These are phyloP conservation scores for Corydoras maculifer DNA, from an alignment of 2,113 vertebrate species.

Conservation along the genomic window DNA sequence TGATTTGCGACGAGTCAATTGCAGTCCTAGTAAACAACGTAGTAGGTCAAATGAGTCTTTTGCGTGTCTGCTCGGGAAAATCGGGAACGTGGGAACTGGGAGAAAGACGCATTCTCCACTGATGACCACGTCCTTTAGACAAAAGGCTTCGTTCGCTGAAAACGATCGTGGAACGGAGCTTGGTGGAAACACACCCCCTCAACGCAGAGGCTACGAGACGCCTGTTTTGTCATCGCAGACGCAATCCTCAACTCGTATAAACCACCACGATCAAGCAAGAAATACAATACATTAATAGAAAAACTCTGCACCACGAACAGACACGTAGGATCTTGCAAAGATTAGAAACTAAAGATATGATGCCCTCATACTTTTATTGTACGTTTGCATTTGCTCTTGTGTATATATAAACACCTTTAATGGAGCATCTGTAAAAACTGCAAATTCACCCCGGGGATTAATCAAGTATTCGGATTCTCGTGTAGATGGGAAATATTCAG, in stretches of 20 bases:
- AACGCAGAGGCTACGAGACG: conserved; percentile 37
- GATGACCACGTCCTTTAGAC: conserved; percentile 42
- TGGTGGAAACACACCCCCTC: conserved; percentile 66
- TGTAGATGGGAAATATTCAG: too few species aligned
- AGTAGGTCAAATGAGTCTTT: not conserved
- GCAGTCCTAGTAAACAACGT: conserved; percentile 30
- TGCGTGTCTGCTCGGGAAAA: not conserved
- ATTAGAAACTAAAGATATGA: too few species aligned
- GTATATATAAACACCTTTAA: too few species aligned
- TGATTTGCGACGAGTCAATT: too few species aligned
- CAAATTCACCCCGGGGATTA: too few species aligned
- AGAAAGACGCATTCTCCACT: conserved; percentile 18
- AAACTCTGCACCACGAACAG: not conserved
- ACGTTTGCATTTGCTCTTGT: too few species aligned
- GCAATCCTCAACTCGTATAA: not conserved
- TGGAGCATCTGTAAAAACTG: too few species aligned
- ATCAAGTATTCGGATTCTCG: too few species aligned
- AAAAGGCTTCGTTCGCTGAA: conserved; percentile 47
- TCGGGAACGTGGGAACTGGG: conserved; percentile 7
- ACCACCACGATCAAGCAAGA: not conserved
- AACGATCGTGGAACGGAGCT: conserved; percentile 61
- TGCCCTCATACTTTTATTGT: too few species aligned
- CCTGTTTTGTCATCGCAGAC: conserved; percentile 29
- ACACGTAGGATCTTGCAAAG: not conserved
- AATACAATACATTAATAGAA: too few species aligned